Evolutionary conservation across 92 coral and sea anemone genomes (phyloP).

Genomic region (Chrysogorgia sp.): DNA sequence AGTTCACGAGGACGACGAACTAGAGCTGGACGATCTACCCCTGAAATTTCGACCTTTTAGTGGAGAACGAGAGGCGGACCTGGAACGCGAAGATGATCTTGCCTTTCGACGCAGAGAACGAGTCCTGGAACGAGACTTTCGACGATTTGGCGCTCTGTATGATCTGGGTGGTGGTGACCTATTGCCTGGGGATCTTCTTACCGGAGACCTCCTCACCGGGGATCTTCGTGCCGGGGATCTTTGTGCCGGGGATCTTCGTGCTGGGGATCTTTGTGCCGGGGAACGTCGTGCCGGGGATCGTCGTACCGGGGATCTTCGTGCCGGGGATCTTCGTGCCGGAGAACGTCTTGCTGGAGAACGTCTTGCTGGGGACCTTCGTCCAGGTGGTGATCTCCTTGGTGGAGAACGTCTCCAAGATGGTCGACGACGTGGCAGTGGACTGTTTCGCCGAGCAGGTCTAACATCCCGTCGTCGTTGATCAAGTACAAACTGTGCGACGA

Average conservation of each 20-base stretch:
- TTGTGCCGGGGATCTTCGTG: conserved; percentile 9
- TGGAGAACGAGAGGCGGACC: conserved; percentile 84
- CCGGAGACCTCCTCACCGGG: conserved; percentile 6
- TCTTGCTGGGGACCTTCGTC: conserved; percentile 12
- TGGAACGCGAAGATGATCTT: conserved; percentile 80
- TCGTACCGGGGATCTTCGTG: conserved; percentile 2
- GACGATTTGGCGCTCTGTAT: conserved; percentile 36
- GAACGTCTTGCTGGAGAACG: not conserved
- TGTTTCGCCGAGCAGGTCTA: conserved; percentile 80
- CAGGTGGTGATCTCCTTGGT: conserved; percentile 62
- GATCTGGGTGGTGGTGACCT: conserved; percentile 19
- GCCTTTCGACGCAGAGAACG: conserved; percentile 79
- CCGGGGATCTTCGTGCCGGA: not conserved
- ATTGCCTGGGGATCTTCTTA: conserved; percentile 17
- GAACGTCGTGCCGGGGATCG: conserved; percentile 27
- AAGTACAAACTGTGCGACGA: conserved; percentile 81
- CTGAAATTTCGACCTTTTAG: conserved; percentile 84
- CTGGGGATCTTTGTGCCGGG: conserved; percentile 24
- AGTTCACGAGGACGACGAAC: conserved; percentile 23
- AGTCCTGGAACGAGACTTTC: conserved; percentile 70
- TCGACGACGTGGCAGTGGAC: conserved; percentile 79
- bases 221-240: conserved; percentile 25
- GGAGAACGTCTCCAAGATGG: conserved; percentile 95
- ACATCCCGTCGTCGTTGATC: conserved; percentile 83
- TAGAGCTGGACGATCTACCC: conserved; percentile 78